Percentiles rank a stretch among this genome's conserved stretches.
Conservation (phyloP, 1,140 invertebrate genomes). For the Tetramorium alpestre region DNA sequence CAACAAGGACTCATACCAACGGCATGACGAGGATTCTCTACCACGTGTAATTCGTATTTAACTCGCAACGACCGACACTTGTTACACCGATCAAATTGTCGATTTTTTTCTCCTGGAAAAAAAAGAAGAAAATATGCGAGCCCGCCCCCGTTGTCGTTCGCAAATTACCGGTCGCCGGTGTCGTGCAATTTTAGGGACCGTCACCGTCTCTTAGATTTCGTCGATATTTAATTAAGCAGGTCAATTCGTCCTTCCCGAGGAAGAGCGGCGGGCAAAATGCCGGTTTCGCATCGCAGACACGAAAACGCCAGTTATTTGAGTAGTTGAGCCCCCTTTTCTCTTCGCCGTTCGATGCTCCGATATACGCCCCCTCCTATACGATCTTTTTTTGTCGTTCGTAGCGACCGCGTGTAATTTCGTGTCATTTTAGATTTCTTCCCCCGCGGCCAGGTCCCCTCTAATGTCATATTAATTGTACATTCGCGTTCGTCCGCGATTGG, state of each 20-base stretch:
- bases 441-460: slow-evolving; percentile 72
- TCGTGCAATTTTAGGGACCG: slow-evolving; percentile 45
- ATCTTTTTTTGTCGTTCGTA: slow-evolving; percentile 6
- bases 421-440: slow-evolving; percentile 75
- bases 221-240: slow-evolving; percentile 46
- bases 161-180: slow-evolving; percentile 28
- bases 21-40: background rate
- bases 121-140: background rate
- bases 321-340: background rate
- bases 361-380: background rate
- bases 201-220: slow-evolving; percentile 29
- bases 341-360: background rate
- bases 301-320: slow-evolving; percentile 61
- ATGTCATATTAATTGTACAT: slow-evolving; percentile 82
- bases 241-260: background rate
- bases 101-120: background rate
- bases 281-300: slow-evolving; percentile 57
- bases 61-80: background rate
- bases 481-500: slow-evolving; percentile 71
- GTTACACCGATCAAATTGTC: background rate
- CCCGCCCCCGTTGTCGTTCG: background rate
- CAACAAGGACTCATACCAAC: background rate
- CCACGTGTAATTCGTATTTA: background rate
- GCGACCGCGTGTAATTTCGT: slow-evolving; percentile 74
- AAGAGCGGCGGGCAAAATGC: slow-evolving; percentile 53